phyloP scores from a whole-genome alignment of 2,113 vertebrate species.

The Bubo scandiacus region DNA sequence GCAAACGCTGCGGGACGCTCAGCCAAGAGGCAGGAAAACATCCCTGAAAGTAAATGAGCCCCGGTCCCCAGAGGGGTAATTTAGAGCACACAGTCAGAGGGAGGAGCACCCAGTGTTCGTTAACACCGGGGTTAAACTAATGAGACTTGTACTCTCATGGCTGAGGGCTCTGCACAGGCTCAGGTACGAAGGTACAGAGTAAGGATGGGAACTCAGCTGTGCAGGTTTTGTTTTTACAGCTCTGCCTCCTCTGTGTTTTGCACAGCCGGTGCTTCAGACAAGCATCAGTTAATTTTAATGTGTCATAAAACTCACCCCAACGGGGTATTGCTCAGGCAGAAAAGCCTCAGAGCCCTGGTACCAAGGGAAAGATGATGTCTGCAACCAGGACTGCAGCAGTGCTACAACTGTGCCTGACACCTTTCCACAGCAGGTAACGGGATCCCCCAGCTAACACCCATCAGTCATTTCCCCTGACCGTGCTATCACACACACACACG shows the following conservation, averaged over 20 bases:
- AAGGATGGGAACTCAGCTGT: neutral
- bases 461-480: neutral
- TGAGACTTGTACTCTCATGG: accelerated
- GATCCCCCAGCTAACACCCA: neutral
- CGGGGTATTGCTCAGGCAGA: neutral
- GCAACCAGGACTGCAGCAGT: neutral
- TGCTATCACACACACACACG: accelerated
- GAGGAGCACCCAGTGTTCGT: neutral
- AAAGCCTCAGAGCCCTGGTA: neutral
- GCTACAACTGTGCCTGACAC: neutral
- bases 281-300: neutral
- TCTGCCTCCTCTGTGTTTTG: neutral
- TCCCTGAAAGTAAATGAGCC: neutral
- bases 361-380: neutral
- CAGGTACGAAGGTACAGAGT: neutral
- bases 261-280: neutral
- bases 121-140: neutral
- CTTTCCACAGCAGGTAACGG: neutral
- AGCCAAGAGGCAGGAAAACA: neutral
- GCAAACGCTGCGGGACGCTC: accelerated
- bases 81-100: neutral
- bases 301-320: neutral
- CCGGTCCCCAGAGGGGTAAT: neutral
- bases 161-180: neutral
- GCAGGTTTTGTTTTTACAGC: neutral